A percentile compares a stretch with the other conserved stretches of the same genome.
phyloP scores from a whole-genome alignment of 1,140 invertebrate genomes.

The Prorops nasuta region DNA sequence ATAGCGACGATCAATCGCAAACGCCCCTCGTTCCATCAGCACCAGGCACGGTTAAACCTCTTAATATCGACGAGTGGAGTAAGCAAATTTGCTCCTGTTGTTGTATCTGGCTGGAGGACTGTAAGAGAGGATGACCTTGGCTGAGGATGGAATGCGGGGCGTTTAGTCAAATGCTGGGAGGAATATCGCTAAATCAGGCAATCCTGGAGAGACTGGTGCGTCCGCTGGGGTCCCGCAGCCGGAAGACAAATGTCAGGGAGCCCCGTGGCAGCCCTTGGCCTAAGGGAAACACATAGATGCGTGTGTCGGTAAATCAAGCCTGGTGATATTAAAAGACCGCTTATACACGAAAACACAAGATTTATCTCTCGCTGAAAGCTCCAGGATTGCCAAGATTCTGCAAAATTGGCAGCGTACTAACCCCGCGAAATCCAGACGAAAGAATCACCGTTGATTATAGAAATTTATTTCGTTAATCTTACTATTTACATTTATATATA shows the following conservation, averaged over 20 bases:
- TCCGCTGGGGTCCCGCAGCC: slow-evolving; percentile 27
- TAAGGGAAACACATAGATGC: slow-evolving; percentile 36
- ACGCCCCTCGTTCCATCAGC: too few relatives aligned
- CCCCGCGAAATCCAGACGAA: too few relatives aligned
- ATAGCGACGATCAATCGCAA: too few relatives aligned
- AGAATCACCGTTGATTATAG: too few relatives aligned
- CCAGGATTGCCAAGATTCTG: background rate
- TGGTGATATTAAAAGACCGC: slow-evolving; percentile 54
- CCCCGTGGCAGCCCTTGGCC: slow-evolving; percentile 8
- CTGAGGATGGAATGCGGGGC: slow-evolving; percentile 11
- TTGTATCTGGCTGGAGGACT: too few relatives aligned
- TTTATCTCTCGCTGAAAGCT: slow-evolving; percentile 37
- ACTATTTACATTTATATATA: too few relatives aligned
- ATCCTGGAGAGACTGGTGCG: slow-evolving; percentile 29
- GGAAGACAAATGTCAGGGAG: slow-evolving; percentile 50
- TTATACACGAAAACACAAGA: slow-evolving; percentile 53
- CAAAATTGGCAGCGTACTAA: too few relatives aligned
- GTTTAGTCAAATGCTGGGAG: slow-evolving; percentile 49
- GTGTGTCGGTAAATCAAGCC: slow-evolving; percentile 50
- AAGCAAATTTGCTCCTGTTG: too few relatives aligned
- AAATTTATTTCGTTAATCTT: too few relatives aligned
- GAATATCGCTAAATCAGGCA: slow-evolving; percentile 43
- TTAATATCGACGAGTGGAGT: too few relatives aligned
- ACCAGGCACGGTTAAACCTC: too few relatives aligned
- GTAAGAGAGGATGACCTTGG: too few relatives aligned